Conservation (phyloP, 2,797 vertebrate genomes). For the Semotilus atromaculatus region DNA sequence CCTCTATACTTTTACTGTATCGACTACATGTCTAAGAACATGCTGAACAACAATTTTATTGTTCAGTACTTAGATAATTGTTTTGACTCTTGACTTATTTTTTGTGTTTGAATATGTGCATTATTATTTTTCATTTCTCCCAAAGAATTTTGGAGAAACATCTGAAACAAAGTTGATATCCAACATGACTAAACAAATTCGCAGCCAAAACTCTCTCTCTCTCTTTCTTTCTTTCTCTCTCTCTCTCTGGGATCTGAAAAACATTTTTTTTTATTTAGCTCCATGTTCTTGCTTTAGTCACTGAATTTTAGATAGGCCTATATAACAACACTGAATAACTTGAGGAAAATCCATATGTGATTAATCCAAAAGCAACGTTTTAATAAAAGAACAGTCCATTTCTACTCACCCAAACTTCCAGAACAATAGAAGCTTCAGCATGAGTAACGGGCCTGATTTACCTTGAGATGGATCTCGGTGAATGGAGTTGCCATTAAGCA, state of each 20-base stretch:
- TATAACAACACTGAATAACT: background rate
- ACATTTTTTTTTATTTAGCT: background rate
- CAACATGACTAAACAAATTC: background rate
- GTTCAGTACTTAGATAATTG: background rate
- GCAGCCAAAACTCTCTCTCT: background rate
- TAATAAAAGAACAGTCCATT: constrained; percentile 16
- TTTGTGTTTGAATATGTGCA: background rate
- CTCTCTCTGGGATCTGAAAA: background rate
- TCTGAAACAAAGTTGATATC: background rate
- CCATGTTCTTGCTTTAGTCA: background rate
- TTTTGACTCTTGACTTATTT: background rate
- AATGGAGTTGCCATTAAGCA: constrained; percentile 39
- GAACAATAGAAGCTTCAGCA: constrained; percentile 3
- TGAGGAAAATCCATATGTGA: constrained; percentile 16
- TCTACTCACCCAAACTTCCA: constrained; percentile 11
- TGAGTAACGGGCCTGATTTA: background rate
- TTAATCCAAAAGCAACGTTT: background rate
- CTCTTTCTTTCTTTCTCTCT: background rate
- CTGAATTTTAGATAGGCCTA: background rate
- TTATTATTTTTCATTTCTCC: too few species aligned
- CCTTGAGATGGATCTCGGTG: background rate
- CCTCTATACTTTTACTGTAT: background rate
- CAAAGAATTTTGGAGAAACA: background rate
- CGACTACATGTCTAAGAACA: background rate
- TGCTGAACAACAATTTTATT: background rate